These are phyloP conservation scores for Willisornis vidua DNA, from an alignment of 2,113 vertebrate species.

Conservation along the genomic window DNA sequence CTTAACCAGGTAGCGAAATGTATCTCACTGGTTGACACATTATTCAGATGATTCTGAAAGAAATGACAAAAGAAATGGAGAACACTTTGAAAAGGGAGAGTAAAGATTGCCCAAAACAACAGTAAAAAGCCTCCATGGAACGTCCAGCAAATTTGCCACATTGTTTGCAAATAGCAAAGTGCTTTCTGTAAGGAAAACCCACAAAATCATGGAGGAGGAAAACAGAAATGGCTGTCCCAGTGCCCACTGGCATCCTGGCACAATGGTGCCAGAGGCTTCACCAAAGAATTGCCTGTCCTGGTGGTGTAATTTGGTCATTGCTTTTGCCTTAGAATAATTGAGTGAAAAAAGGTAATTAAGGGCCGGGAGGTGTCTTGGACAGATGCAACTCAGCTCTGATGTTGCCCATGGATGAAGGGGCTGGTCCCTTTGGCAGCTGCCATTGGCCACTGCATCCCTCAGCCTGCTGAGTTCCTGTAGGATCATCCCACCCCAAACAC, in stretches of 20 bases:
- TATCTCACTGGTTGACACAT: neutral
- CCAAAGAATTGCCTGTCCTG: neutral
- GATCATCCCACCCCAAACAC: neutral
- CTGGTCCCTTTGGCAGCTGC: neutral
- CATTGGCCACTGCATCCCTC: fast-evolving
- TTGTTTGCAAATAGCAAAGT: neutral
- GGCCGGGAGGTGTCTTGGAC: constrained; percentile 2
- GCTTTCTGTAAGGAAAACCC: neutral
- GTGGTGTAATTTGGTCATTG: neutral
- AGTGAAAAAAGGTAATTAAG: neutral
- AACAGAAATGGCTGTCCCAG: neutral
- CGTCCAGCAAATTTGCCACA: neutral
- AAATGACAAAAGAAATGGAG: constrained; percentile 49
- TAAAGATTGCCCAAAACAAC: constrained; percentile 8
- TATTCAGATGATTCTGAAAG: constrained; percentile 32
- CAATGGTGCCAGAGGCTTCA: neutral
- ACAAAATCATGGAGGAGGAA: neutral
- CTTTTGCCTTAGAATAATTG: neutral
- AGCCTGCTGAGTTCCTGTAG: neutral
- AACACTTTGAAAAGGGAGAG: constrained; percentile 73
- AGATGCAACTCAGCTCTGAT: neutral
- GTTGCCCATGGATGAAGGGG: fast-evolving
- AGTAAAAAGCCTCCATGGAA: neutral
- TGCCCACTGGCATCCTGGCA: neutral
- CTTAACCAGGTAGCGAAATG: neutral